These are phyloP conservation scores for Leptinotarsa tumamoca DNA, from an alignment of 2,888 invertebrate species.

Conservation along the genomic window DNA sequence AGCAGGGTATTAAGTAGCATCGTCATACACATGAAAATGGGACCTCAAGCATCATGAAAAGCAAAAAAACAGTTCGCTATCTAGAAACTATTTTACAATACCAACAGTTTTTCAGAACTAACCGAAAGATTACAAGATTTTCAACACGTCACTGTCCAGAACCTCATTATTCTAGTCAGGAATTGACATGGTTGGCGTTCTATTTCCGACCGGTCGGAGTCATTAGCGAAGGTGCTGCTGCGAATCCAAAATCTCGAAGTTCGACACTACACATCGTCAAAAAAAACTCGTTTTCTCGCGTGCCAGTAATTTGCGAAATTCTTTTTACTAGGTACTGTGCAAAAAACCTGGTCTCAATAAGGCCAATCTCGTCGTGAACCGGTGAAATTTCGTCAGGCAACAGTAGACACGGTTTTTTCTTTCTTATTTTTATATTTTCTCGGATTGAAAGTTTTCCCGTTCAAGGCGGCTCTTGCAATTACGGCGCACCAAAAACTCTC, in stretches of 20 bases:
- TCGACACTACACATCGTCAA: constrained; percentile 32
- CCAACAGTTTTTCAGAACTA: too few relatives aligned
- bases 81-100: too few relatives aligned
- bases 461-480: constrained; percentile 11
- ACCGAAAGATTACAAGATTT: too few relatives aligned
- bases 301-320: constrained; percentile 48
- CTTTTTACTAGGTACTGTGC: constrained; percentile 41
- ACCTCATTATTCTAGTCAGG: constrained; percentile 61
- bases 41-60: too few relatives aligned
- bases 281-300: constrained; percentile 35
- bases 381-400: constrained; percentile 27
- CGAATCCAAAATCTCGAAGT: constrained; percentile 57
- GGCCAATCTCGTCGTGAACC: constrained; percentile 36
- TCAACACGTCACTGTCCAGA: not conserved
- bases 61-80: too few relatives aligned
- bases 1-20: too few relatives aligned
- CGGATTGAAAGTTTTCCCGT: constrained; percentile 14
- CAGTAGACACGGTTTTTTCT: not conserved
- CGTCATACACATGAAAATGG: too few relatives aligned
- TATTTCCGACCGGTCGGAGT: constrained; percentile 59
- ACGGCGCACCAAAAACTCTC: not conserved
- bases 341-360: constrained; percentile 32
- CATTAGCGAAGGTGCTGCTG: constrained; percentile 56
- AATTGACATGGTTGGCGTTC: constrained; percentile 61
- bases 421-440: constrained; percentile 8